Base-by-base conservation (phyloP, 2,888 invertebrate genomes). In the Epicampocera succincta region DNA sequence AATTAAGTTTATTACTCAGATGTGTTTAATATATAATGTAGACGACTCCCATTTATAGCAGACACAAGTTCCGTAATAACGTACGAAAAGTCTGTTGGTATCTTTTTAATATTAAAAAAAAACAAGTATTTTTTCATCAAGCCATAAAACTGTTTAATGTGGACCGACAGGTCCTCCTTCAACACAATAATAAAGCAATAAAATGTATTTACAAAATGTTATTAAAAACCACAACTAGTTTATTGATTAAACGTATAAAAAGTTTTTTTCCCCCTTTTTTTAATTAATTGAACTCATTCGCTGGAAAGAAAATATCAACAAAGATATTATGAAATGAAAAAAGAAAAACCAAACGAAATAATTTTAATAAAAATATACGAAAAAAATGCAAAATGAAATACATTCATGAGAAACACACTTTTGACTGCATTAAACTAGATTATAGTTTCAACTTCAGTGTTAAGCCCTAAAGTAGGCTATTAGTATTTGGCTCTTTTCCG, bases 401-500 rank as follows among this genome's bases (percentile, higher is more conserved):
- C 42, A n/a, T 15, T 6, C 6, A 42, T 25, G 17, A 44, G 11
- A n/a, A 19, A 33, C 1, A 40, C 11, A 40, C n/a, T 17, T 21
- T n/a, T 61, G 13, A 52, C 17, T 61, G 52, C 52, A 42, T n/a
- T 52, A 61, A 72, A 61, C 12, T 77, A 63, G 71, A 77, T 65
- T 71, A 71, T 42, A 48, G 44, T 40, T 56, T 56, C 21, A 58
- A 40, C 15, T 46, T 63, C 9, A 48, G 11, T 17, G 19, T 60
- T 38, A 60, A 68, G 73, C 79, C 73, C 48, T 19, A 73, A 79
- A 68, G 54, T 73, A 79, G 73, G 73, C 73, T 60, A 65, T 29
- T 9, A 29, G 8, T 38, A 25, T 46, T 54, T 38, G 3, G 33
- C 33, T 8, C 8, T 33, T 1, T 33, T 33, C 33, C 8, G 33